Conservation (phyloP, 1,140 invertebrate species). For the Zaprionus capensis region DNA sequence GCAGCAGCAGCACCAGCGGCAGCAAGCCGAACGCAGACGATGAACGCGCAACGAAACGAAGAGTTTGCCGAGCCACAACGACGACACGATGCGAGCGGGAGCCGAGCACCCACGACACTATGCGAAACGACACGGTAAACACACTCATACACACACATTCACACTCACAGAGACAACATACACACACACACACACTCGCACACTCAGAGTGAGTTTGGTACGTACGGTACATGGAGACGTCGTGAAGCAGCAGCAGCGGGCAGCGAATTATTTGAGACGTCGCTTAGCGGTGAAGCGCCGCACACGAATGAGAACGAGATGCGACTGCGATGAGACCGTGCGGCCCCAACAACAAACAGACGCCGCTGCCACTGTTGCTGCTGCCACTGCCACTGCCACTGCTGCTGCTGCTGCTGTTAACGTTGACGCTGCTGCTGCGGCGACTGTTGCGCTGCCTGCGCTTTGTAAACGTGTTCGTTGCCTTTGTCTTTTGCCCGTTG, state of each 20-base stretch:
- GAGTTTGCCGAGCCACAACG: slow-evolving; percentile 6
- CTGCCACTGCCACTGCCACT: slow-evolving; percentile 29
- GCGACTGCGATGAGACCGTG: slow-evolving; percentile 48
- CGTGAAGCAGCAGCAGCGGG: slow-evolving; percentile 41
- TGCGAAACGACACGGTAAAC: slow-evolving; percentile 10
- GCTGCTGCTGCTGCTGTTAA: slow-evolving; percentile 23
- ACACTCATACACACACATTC: slow-evolving; percentile 13
- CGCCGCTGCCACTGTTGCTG: slow-evolving; percentile 22
- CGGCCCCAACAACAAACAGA: slow-evolving; percentile 34
- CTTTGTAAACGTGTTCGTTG: slow-evolving; percentile 32
- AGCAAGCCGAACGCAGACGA: slow-evolving; percentile 11
- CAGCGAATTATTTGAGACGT: slow-evolving; percentile 46
- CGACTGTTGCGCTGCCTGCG: slow-evolving; percentile 32
- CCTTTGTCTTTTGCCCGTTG: slow-evolving; percentile 37
- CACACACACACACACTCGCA: slow-evolving; percentile 12
- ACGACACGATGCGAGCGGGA: slow-evolving; percentile 4
- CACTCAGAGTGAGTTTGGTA: slow-evolving; percentile 12
- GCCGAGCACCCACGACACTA: slow-evolving; percentile 17
- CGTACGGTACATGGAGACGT: slow-evolving; percentile 23
- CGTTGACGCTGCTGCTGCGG: slow-evolving; percentile 1
- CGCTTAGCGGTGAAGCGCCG: slow-evolving; percentile 71
- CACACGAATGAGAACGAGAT: slow-evolving; percentile 70
- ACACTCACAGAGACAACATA: slow-evolving; percentile 17
- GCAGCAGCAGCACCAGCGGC: slow-evolving; percentile 23
- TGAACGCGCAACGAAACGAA: slow-evolving; percentile 23